A percentile compares a stretch with the other conserved stretches of the same genome.
These are phyloP conservation scores for Malaclemys terrapin DNA, from an alignment of 2,113 vertebrate genomes.

Conservation along the genomic window DNA sequence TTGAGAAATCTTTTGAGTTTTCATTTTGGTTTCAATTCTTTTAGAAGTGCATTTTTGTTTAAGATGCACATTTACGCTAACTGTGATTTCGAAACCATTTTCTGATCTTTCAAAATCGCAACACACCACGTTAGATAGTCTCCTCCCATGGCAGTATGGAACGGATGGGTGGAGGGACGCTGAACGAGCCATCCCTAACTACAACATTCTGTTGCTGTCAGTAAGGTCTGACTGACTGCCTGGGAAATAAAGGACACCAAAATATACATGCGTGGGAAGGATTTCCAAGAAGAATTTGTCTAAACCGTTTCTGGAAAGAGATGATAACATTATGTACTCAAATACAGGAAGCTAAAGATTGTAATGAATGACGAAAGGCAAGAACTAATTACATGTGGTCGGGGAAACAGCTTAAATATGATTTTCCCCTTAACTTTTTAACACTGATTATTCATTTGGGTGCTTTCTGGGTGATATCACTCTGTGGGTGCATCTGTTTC, in stretches of 20 bases:
- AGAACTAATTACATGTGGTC: slow-evolving; percentile 36
- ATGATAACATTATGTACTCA: slow-evolving; percentile 79
- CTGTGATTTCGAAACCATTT: neutral
- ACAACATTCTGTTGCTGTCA: neutral
- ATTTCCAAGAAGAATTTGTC: slow-evolving; percentile 78
- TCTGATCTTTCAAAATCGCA: neutral
- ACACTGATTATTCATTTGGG: neutral
- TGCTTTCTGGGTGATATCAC: neutral
- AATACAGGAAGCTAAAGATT: slow-evolving; percentile 69
- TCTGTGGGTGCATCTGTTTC: neutral
- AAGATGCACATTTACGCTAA: neutral
- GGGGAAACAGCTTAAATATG: neutral
- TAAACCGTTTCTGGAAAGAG: slow-evolving; percentile 76
- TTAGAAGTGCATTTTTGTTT: slow-evolving; percentile 4
- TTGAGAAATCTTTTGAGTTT: neutral
- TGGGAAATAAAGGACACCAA: slow-evolving; percentile 69
- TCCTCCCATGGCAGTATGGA: neutral
- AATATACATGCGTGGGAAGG: slow-evolving; percentile 75
- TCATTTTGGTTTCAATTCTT: neutral
- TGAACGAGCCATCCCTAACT: slow-evolving; percentile 3
- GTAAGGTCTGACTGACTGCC: slow-evolving; percentile 59
- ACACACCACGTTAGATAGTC: slow-evolving; percentile 7
- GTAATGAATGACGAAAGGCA: slow-evolving; percentile 58
- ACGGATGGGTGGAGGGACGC: slow-evolving; percentile 48
- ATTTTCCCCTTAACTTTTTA: neutral